Evolutionary conservation across 2,888 invertebrate species (phyloP).

Genomic region (Ariolimax columbianus): DNA sequence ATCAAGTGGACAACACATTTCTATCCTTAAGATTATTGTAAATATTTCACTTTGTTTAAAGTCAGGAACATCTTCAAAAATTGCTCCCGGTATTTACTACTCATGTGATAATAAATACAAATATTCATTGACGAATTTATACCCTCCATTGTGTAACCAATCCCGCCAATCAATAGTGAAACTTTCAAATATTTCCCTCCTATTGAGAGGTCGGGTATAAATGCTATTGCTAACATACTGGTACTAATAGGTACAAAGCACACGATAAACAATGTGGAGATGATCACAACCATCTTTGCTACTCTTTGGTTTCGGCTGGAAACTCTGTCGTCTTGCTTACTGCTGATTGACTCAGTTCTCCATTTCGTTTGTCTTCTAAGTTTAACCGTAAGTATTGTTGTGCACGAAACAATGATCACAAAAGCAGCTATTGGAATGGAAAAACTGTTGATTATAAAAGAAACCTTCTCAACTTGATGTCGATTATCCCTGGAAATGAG

Average conservation of each 20-base stretch:
- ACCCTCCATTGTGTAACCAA: not conserved
- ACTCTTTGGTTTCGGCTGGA: slow-evolving; percentile 18
- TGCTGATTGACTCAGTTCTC: not conserved
- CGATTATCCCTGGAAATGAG: not conserved
- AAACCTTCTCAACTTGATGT: not conserved
- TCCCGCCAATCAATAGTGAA: not conserved
- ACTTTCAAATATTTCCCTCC: not conserved
- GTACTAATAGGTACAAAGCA: not conserved
- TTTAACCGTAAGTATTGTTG: not conserved
- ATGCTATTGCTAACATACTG: not conserved
- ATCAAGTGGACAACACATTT: too few relatives aligned
- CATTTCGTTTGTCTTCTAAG: slow-evolving; percentile 3
- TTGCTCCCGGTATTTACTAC: not conserved
- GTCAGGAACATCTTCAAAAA: not conserved
- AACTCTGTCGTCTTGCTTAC: not conserved
- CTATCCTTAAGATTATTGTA: too few relatives aligned
- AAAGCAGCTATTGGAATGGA: not conserved
- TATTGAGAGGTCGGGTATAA: not conserved
- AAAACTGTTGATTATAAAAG: slow-evolving; percentile 6
- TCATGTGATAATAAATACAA: slow-evolving; percentile 19
- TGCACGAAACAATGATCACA: not conserved
- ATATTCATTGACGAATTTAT: slow-evolving; percentile 7
- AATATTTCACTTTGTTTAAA: too few relatives aligned
- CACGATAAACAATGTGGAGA: not conserved
- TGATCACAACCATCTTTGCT: slow-evolving; percentile 15